These are phyloP conservation scores for Pseudorhiza aurosa DNA, from an alignment of 30 jellyfish, hydroid and myxozoan genomes.

Conservation along the genomic window DNA sequence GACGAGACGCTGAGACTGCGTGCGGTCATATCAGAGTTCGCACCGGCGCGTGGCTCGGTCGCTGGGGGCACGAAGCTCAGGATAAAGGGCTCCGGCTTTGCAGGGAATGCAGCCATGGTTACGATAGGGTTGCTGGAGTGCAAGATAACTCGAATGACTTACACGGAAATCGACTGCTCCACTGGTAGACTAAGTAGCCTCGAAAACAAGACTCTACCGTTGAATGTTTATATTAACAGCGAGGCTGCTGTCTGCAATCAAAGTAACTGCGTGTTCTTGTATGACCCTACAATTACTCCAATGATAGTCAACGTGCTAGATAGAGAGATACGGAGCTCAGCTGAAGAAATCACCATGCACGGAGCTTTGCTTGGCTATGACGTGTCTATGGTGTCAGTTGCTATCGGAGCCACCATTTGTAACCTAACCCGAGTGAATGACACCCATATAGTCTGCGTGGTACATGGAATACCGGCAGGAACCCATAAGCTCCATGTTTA, in stretches of 20 bases:
- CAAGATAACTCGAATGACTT: slow-evolving; percentile 42
- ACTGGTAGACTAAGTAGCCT: slow-evolving; percentile 41
- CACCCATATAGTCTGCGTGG: slow-evolving; percentile 44
- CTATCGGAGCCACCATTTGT: slow-evolving; percentile 70
- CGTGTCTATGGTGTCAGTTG: slow-evolving; percentile 16
- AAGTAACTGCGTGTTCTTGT: slow-evolving; percentile 27
- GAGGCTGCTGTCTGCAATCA: slow-evolving; percentile 50
- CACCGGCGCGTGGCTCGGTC: slow-evolving; percentile 75
- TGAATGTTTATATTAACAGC: slow-evolving; percentile 20
- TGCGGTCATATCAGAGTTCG: slow-evolving; percentile 39
- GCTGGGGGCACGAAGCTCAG: slow-evolving; percentile 86
- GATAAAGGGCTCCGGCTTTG: slow-evolving; percentile 78
- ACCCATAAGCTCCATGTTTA: slow-evolving; percentile 52
- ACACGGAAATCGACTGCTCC: slow-evolving; percentile 44
- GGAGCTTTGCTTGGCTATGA: slow-evolving; percentile 70
- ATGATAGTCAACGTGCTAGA: slow-evolving; percentile 31
- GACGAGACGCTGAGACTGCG: slow-evolving; percentile 52
- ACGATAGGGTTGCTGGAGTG: slow-evolving; percentile 47
- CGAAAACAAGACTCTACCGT: background rate
- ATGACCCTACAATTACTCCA: slow-evolving; percentile 29
- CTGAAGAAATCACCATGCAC: slow-evolving; percentile 9
- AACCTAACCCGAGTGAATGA: slow-evolving; percentile 39
- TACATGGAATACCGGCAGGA: slow-evolving; percentile 77
- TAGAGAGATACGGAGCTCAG: slow-evolving; percentile 12
- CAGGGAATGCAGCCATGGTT: slow-evolving; percentile 33